Evolutionary conservation across 1,140 invertebrate genomes (phyloP), one percentile per base, ranked within the genome.

Genomic region (Panagrolaimus sp.): DNA sequence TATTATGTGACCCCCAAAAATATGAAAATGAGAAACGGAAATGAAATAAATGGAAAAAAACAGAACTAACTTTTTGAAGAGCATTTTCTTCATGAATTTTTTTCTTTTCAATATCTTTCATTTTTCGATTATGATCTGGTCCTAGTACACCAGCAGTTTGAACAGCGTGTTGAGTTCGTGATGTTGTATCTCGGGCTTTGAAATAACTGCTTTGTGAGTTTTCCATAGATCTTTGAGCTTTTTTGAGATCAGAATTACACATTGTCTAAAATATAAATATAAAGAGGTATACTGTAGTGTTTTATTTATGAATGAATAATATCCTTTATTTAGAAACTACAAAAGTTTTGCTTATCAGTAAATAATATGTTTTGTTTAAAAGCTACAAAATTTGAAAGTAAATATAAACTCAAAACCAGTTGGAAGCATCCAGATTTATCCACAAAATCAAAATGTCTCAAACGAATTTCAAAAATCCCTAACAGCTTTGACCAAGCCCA

Each of bases 71-170:
- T 66, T 78, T 70, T 16, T 64, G 70, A 16, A 75, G 67, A 25
- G 79, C 79, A 45, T 81, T 78, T 65, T 82, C 79, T 62, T 82
- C 79, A 9, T 53, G 70, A 53, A 65, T 65, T 51, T 66, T 65
- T 51, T 68, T 67, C 73, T 78, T 77, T 53, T 81, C 79, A 11
- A 82, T 20, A 63, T 81, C 79, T 62, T 80, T 78, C 16, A 38
- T 38, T 38, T 77, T 73, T 73, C 72, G n/a, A 27, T 63, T 16
- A 44, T 71, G 69, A n/a, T 70, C 43, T 9, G 42, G 25, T 3
- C 25, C 45, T 14, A 27, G 23, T 25, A 47, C 65, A 31, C 31
- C 46, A 9, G 23, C 67, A 27, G 45, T 23, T 9, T 47, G n/a
- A 8, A 14, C 51, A 1, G 51, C 51, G 0, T 20, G 27, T 27